Evolutionary conservation across 2,797 vertebrate species (phyloP), one percentile per base, ranked within the genome.

Genomic region (Gymnodraco acuticeps): DNA sequence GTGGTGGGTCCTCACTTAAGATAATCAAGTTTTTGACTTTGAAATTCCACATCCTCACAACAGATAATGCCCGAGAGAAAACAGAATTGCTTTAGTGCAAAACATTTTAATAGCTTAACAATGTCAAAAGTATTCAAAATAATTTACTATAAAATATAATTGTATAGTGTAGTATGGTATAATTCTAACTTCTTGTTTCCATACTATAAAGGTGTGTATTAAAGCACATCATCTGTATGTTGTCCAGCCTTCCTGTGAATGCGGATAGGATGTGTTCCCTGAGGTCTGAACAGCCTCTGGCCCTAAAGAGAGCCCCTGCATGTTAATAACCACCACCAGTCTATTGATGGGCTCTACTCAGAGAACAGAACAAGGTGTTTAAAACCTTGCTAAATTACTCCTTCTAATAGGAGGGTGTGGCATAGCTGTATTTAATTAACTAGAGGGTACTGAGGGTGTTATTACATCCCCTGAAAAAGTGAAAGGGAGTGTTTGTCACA

Each of bases 271-370:
- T 1, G 46, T 71, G 41, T 64, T 50, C 14, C 12, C 63, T 33
- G 52, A 76, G 62, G 50, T 77, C 55, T 56, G 41, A 64, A 62
- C 43, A 61, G 27, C 17, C 64, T 73, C 15, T 64, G 52, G 41
- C 48, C 52, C 43, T 73, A 10, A 46, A 70, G 68, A 75, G 41
- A 83, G 59, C 41, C 56, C 27, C 64, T 53, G 71, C 42, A 66
- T 73, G 55, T 66, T 77, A 80, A 82, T 61, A 64, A 76, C 64
- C 70, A 69, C 73, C 75, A 68, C 67, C 42, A 79, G 48, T 58
- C 27, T 64, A 70, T 50, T 23, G 42, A 77, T 53, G 63, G 3
- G 52, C 70, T 86, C 72, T 61, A 54, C 33, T 75, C 66, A 73
- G 53, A 72, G 54, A 71, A 48, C 63, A 71, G 70, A 78, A 64